These are phyloP conservation scores for Actinia equina DNA, from an alignment of 64 coral and sea anemone genomes.

Conservation along the genomic window DNA sequence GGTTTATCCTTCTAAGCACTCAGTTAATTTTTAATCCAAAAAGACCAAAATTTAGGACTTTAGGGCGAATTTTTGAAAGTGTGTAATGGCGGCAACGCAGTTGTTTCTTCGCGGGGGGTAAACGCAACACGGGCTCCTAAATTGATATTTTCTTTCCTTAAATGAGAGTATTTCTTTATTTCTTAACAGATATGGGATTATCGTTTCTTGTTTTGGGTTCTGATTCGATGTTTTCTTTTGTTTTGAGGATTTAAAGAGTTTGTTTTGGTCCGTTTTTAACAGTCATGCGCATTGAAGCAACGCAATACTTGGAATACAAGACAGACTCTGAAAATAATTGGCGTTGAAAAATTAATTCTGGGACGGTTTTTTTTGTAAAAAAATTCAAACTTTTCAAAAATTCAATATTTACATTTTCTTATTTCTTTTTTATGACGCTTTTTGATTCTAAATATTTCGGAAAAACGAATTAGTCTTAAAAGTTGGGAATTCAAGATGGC, in stretches of 20 bases:
- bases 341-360: background rate
- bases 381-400: background rate
- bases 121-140: background rate
- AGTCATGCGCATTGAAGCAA: slow-evolving; percentile 21
- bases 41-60: background rate
- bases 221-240: background rate
- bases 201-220: background rate
- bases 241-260: slow-evolving; percentile 5
- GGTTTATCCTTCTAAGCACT: slow-evolving; percentile 17
- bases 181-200: background rate
- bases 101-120: slow-evolving; percentile 34
- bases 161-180: background rate
- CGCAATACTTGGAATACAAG: background rate
- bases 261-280: slow-evolving; percentile 1
- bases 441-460: background rate
- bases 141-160: background rate
- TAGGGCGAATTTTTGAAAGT: slow-evolving; percentile 14
- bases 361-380: background rate
- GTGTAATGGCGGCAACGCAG: slow-evolving; percentile 17
- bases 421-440: background rate
- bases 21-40: background rate
- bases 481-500: slow-evolving; percentile 53
- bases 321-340: background rate
- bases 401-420: background rate
- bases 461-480: background rate